phyloP scores from a whole-genome alignment of 2,888 invertebrate species.

The Eulithis prunata region DNA sequence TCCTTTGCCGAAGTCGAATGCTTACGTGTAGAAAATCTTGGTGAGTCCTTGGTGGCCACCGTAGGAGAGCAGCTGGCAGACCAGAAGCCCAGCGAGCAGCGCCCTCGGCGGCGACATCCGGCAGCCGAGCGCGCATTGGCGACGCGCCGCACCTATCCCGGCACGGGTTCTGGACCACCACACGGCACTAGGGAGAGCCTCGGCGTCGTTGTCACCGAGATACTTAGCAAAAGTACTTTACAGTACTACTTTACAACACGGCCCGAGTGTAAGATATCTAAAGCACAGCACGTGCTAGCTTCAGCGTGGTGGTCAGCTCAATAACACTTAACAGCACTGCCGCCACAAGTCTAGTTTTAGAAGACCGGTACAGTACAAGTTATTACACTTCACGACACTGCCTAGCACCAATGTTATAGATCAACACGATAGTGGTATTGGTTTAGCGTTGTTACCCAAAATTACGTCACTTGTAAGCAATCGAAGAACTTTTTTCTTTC shows the following conservation, averaged over 20 bases:
- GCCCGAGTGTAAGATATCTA: background rate
- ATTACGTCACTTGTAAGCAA: background rate
- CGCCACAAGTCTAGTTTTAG: too few species aligned
- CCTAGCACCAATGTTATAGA: too few species aligned
- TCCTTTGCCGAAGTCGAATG: background rate
- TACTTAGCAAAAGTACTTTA: background rate
- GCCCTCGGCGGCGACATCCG: constrained; percentile 82
- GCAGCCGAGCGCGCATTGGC: constrained; percentile 80
- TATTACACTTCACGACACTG: too few species aligned
- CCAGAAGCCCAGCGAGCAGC: constrained; percentile 77
- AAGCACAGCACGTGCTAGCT: background rate
- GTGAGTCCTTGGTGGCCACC: constrained; percentile 83
- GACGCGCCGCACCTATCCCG: constrained; percentile 72
- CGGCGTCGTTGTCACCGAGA: background rate
- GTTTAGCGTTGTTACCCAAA: background rate
- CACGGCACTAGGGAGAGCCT: constrained; percentile 22
- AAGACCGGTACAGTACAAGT: too few species aligned
- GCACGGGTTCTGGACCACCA: constrained; percentile 49
- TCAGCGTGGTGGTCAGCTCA: background rate
- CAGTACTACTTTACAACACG: too few species aligned
- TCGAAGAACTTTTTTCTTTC: background rate
- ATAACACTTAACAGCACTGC: too few species aligned
- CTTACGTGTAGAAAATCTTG: constrained; percentile 83
- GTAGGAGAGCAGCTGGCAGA: constrained; percentile 79
- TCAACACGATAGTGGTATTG: background rate